These are phyloP conservation scores for Bombus affinis DNA, from an alignment of 1,140 invertebrate genomes.

Conservation along the genomic window DNA sequence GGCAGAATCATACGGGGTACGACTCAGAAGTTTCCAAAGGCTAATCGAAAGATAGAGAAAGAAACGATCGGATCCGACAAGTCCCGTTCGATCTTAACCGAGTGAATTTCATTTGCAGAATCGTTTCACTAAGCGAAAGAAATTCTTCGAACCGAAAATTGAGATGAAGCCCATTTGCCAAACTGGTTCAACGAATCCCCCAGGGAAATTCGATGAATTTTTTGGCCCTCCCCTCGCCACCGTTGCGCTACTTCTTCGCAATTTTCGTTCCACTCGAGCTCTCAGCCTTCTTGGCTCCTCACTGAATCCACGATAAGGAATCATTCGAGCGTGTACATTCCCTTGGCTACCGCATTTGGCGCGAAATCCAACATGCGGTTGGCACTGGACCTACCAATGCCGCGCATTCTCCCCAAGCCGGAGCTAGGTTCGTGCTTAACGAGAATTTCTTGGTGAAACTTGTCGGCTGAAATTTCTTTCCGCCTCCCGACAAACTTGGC, in stretches of 20 bases:
- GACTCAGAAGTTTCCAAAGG: background rate
- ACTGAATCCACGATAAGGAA: slow-evolving; percentile 31
- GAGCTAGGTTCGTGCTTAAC: slow-evolving; percentile 58
- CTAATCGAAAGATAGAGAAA: background rate
- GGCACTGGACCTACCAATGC: slow-evolving; percentile 51
- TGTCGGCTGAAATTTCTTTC: slow-evolving; percentile 24
- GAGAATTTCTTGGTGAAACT: slow-evolving; percentile 50
- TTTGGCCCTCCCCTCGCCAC: background rate
- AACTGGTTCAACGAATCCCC: slow-evolving; percentile 39
- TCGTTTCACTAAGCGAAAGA: background rate
- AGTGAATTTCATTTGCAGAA: slow-evolving; percentile 27
- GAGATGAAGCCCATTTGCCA: slow-evolving; percentile 33
- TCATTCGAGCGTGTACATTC: slow-evolving; percentile 22
- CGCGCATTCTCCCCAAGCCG: slow-evolving; percentile 5
- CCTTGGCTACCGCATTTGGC: slow-evolving; percentile 49
- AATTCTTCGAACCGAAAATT: slow-evolving; percentile 42
- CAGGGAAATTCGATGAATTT: slow-evolving; percentile 55
- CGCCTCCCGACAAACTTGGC: slow-evolving; percentile 5
- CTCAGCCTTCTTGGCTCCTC: background rate
- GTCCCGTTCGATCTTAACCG: background rate
- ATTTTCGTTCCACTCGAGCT: slow-evolving; percentile 5
- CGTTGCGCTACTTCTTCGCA: slow-evolving; percentile 26
- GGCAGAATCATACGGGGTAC: background rate
- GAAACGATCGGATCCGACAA: too few species aligned
- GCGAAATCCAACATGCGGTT: slow-evolving; percentile 64